Conservation (phyloP, 2,888 invertebrate species). For the Aleiodes leptofemur region DNA sequence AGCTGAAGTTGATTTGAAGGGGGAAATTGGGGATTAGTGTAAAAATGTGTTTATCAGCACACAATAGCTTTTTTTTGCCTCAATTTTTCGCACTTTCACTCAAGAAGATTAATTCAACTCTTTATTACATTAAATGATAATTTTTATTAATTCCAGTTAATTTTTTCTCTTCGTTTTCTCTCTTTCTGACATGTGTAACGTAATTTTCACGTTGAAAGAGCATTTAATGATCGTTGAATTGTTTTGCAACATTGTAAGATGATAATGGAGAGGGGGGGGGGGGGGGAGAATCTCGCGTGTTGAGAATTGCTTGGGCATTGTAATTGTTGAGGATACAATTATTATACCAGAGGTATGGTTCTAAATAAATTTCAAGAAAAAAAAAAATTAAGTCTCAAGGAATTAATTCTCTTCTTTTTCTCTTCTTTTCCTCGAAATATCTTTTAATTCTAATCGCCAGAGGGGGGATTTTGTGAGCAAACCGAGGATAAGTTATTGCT, state of each 20-base stretch:
- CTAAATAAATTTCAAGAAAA: background rate
- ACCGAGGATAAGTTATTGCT: slow-evolving; percentile 58
- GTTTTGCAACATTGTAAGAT: background rate
- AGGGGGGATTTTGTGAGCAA: slow-evolving; percentile 54
- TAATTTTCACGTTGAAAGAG: slow-evolving; percentile 30
- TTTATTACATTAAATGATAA: background rate
- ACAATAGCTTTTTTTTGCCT: slow-evolving; percentile 4
- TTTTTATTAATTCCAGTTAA: background rate
- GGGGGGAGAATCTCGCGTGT: background rate
- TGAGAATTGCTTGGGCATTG: no score
- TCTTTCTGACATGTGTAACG: background rate
- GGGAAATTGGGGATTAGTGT: background rate
- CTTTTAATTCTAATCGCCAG: no score
- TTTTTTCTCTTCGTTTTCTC: background rate
- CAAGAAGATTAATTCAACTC: background rate
- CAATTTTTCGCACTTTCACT: slow-evolving; percentile 13
- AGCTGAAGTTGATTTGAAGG: background rate
- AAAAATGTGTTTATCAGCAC: slow-evolving; percentile 17
- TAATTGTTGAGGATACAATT: slow-evolving; percentile 13
- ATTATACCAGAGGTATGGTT: background rate
- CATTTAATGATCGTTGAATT: background rate
- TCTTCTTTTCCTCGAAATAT: no score
- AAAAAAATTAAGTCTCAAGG: background rate
- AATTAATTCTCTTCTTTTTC: no score
- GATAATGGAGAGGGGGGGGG: background rate